A percentile compares a stretch with the other conserved stretches of the same genome.
phyloP scores from a whole-genome alignment of 64 coral and sea anemone species.

The Montipora sp. region DNA sequence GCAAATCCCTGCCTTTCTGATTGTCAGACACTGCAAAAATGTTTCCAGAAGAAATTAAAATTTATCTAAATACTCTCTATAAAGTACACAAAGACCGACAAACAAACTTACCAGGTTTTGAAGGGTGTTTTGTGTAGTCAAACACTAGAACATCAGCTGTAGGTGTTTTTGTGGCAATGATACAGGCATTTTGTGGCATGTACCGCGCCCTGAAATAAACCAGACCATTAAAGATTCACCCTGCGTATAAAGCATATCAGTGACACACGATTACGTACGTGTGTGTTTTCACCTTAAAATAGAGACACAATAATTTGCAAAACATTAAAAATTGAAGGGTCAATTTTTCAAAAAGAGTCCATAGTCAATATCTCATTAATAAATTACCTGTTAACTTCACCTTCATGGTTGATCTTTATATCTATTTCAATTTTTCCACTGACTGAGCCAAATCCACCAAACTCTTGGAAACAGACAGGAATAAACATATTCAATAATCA shows the following conservation, averaged over 20 bases:
- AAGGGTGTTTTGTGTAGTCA: slow-evolving; percentile 99
- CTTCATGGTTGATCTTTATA: slow-evolving; percentile 99
- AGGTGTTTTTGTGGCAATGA: slow-evolving; percentile 98
- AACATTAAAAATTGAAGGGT: no score
- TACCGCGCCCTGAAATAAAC: slow-evolving; percentile 78
- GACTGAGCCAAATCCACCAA: slow-evolving; percentile 99
- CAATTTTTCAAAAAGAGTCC: neutral
- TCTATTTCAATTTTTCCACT: slow-evolving; percentile 99
- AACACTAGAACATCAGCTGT: slow-evolving; percentile 98
- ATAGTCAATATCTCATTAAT: neutral
- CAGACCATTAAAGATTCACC: neutral
- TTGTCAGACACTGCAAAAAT: no score
- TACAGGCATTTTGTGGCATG: slow-evolving; percentile 99
- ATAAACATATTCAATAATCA: neutral
- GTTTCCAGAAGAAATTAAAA: no score
- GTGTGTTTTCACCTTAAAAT: no score
- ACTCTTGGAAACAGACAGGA: slow-evolving; percentile 63
- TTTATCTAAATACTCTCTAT: neutral
- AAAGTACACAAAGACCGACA: neutral
- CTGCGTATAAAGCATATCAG: no score
- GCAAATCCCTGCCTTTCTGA: no score
- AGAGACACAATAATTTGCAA: no score
- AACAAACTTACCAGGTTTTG: slow-evolving; percentile 79
- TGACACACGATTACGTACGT: no score
- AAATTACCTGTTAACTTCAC: slow-evolving; percentile 91